Conservation (phyloP, 1,140 invertebrate genomes). For the Bombus vancouverensis region DNA sequence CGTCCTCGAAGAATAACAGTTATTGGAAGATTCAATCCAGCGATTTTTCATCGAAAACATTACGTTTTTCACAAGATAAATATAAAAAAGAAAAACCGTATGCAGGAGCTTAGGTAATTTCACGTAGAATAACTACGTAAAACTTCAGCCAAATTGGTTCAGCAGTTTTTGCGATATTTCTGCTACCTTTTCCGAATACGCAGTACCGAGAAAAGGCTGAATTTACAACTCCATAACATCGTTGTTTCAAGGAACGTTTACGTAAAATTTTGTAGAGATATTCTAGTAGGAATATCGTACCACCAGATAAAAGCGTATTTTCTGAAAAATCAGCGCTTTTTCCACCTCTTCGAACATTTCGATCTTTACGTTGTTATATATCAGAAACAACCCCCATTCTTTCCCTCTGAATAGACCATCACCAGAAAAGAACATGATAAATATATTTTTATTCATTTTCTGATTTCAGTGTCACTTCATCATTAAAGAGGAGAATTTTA, state of each 20-base stretch:
- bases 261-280: not conserved
- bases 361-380: not conserved
- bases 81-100: not conserved
- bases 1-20: not conserved
- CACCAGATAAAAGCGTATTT: not conserved
- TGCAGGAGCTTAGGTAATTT: not conserved
- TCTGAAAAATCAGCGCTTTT: not conserved
- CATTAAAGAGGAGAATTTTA: not conserved
- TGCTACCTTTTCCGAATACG: not conserved
- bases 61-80: not conserved
- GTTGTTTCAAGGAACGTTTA: slow-evolving; percentile 5
- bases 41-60: not conserved
- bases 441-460: no score
- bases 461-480: no score
- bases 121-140: not conserved
- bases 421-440: no score
- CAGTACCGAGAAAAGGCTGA: not conserved
- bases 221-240: not conserved
- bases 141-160: not conserved
- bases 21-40: not conserved
- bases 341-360: not conserved
- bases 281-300: not conserved
- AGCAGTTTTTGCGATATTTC: not conserved
- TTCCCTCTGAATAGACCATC: not conserved
- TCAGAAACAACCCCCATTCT: not conserved